phyloP scores from a whole-genome alignment of 2,888 invertebrate species.

The Saturnia pavonia region DNA sequence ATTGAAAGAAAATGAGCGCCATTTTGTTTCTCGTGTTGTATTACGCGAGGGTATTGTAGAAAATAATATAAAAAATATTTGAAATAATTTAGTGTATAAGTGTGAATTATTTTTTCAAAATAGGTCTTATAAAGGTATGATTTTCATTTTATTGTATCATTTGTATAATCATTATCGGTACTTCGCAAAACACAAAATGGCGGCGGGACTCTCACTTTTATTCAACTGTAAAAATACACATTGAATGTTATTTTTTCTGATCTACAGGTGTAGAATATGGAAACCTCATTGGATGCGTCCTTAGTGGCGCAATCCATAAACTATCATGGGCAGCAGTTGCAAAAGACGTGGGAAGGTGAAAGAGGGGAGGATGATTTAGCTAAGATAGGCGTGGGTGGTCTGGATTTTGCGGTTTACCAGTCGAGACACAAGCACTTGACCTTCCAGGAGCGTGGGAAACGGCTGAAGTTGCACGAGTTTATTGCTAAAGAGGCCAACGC shows the following conservation, averaged over 20 bases:
- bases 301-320: conserved; percentile 87
- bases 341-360: conserved; percentile 94
- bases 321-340: conserved; percentile 93
- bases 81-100: background rate
- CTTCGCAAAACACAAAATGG: conserved; percentile 34
- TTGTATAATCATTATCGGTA: background rate
- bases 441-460: conserved; percentile 91
- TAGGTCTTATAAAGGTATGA: conserved; percentile 1
- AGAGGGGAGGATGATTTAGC: conserved; percentile 88
- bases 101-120: background rate
- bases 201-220: conserved; percentile 33
- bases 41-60: background rate
- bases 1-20: background rate
- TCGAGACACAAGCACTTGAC: conserved; percentile 90
- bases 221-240: background rate
- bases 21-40: background rate
- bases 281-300: conserved; percentile 72
- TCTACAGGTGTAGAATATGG: conserved; percentile 53
- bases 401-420: conserved; percentile 89
- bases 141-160: background rate
- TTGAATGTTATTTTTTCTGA: conserved; percentile 15
- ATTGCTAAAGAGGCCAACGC: conserved; percentile 91
- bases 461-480: conserved; percentile 92
- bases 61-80: background rate
- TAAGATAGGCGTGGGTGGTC: conserved; percentile 80